These are phyloP conservation scores for Notarius quadriscutis DNA, from an alignment of 2,113 vertebrate species.

Conservation along the genomic window DNA sequence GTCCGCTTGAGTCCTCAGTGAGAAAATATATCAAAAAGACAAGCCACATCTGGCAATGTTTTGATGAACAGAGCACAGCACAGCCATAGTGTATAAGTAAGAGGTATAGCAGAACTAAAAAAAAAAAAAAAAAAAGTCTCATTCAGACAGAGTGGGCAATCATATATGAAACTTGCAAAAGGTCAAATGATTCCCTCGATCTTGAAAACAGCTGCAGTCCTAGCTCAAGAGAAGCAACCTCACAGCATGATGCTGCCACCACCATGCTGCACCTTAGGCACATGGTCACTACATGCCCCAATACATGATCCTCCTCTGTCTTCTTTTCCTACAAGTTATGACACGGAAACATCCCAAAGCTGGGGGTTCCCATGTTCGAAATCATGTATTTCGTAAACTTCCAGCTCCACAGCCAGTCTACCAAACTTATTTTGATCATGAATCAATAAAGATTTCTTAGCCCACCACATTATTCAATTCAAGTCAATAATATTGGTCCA, in stretches of 20 bases:
- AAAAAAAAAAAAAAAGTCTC: background rate
- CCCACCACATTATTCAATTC: no score
- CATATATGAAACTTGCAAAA: background rate
- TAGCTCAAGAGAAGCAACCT: background rate
- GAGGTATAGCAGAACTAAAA: background rate
- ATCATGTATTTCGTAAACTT: no score
- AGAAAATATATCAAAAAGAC: background rate
- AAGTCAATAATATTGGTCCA: no score
- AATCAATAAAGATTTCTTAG: no score
- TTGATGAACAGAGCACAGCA: background rate
- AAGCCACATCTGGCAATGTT: background rate
- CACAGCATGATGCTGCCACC: background rate
- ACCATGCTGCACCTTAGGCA: background rate
- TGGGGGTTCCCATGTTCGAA: no score
- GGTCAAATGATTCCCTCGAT: background rate
- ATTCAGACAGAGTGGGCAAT: background rate
- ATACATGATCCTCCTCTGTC: no score
- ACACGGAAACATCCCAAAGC: no score
- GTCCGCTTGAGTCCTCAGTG: background rate
- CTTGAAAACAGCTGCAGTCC: background rate
- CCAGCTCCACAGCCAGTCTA: no score
- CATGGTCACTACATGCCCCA: no score
- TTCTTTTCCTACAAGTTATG: no score
- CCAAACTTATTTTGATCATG: no score
- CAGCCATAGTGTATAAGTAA: background rate